These are phyloP conservation scores for Equus quagga DNA, from an alignment of 2,113 vertebrate genomes.

Conservation along the genomic window DNA sequence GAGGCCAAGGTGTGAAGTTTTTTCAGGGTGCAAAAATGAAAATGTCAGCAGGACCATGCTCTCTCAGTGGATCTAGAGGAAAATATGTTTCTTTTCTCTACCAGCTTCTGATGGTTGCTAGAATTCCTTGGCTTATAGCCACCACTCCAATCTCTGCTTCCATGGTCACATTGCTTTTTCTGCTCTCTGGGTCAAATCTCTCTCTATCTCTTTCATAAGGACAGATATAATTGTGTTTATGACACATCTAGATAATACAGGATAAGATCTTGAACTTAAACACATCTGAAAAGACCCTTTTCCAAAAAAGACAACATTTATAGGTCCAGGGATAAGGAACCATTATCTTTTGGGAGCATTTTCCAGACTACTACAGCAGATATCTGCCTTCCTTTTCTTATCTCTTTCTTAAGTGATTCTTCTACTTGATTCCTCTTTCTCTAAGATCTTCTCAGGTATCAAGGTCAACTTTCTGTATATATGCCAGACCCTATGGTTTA, in stretches of 20 bases:
- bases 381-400: not conserved
- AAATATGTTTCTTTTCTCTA: not conserved
- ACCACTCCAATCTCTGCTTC: not conserved
- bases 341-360: not conserved
- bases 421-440: not conserved
- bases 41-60: not conserved
- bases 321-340: not conserved
- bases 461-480: not conserved
- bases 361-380: not conserved
- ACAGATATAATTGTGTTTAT: not conserved
- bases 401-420: not conserved
- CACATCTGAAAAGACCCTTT: not conserved
- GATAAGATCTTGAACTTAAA: not conserved
- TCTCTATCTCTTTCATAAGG: not conserved
- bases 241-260: not conserved
- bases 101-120: not conserved
- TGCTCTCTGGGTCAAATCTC: not conserved
- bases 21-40: not conserved
- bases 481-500: not conserved
- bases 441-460: not conserved
- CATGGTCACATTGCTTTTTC: not conserved
- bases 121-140: not conserved
- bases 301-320: not conserved
- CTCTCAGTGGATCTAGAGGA: not conserved
- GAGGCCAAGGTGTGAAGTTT: not conserved